phyloP scores from a whole-genome alignment of 2,113 vertebrate species.

The Corythornis vintsioides region DNA sequence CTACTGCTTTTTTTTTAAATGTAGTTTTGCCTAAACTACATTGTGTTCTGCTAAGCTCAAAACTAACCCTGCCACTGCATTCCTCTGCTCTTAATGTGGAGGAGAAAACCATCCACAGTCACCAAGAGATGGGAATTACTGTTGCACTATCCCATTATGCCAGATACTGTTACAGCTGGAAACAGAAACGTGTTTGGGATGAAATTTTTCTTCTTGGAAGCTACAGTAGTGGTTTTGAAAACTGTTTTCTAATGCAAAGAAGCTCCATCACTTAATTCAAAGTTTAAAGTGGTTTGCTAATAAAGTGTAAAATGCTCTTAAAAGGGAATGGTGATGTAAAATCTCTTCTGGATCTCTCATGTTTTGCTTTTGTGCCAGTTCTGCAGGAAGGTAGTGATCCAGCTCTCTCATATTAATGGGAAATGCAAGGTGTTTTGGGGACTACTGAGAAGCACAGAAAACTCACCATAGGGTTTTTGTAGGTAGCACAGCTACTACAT shows the following conservation, averaged over 20 bases:
- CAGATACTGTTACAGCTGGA: slow-evolving; percentile 37
- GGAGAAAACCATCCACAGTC: neutral
- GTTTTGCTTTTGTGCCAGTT: neutral
- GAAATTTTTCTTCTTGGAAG: slow-evolving; percentile 49
- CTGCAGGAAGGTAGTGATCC: neutral
- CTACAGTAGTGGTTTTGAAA: neutral
- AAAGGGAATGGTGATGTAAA: neutral
- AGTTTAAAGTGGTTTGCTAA: slow-evolving; percentile 16
- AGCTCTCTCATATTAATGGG: neutral
- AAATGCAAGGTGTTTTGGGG: neutral
- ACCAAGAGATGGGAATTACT: neutral
- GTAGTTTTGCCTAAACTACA: neutral
- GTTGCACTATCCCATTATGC: slow-evolving; percentile 13
- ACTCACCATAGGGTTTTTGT: neutral
- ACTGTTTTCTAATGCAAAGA: neutral
- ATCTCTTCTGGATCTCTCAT: neutral
- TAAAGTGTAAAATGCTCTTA: slow-evolving; percentile 8
- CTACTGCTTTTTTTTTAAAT: neutral
- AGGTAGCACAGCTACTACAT: neutral
- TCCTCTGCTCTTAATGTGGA: neutral
- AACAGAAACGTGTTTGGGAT: slow-evolving; percentile 10
- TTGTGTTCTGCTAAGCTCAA: neutral
- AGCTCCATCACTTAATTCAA: slow-evolving; percentile 10
- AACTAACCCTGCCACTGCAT: slow-evolving; percentile 28
- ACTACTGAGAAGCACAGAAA: neutral